Evolutionary conservation across 2,888 invertebrate species (phyloP).

Genomic region (Cheilosia vernalis): DNA sequence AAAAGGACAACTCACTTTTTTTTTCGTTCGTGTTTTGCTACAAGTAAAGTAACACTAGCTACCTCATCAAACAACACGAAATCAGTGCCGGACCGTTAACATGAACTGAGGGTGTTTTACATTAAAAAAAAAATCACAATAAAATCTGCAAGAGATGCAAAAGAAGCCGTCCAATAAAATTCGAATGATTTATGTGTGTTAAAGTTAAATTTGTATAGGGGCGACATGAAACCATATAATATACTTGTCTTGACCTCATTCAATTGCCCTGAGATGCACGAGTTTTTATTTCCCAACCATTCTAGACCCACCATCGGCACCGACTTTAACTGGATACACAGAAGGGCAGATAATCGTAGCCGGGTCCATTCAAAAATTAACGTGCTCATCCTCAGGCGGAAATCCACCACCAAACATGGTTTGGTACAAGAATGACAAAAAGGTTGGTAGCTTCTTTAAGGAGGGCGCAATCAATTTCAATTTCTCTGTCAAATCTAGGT

Average conservation of each 20-base stretch:
- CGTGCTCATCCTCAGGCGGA: conserved; percentile 80
- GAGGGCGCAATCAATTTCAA: neutral
- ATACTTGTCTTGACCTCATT: too few relatives aligned
- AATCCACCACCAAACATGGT: conserved; percentile 80
- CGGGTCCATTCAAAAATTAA: conserved; percentile 80
- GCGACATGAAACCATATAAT: too few relatives aligned
- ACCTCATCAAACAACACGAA: conserved; percentile 54
- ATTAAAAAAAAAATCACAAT: conserved; percentile 41
- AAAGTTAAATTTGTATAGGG: neutral
- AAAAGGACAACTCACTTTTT: conserved; percentile 7
- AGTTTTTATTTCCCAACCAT: neutral
- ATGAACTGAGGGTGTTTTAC: conserved; percentile 43
- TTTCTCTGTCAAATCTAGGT: conserved; percentile 49
- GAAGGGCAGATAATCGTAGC: conserved; percentile 81
- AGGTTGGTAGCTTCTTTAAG: conserved; percentile 38
- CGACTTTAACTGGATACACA: conserved; percentile 80
- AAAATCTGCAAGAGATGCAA: conserved; percentile 42
- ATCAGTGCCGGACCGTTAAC: conserved; percentile 50
- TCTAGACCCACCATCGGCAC: conserved; percentile 80
- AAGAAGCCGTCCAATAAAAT: conserved; percentile 12
- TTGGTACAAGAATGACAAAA: conserved; percentile 82
- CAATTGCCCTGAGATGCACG: too few relatives aligned
- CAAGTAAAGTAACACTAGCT: conserved; percentile 44
- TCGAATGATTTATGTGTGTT: neutral
- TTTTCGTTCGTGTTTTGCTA: neutral